These are phyloP conservation scores for Nysson spinosus DNA, from an alignment of 2,888 invertebrate species.

Conservation along the genomic window DNA sequence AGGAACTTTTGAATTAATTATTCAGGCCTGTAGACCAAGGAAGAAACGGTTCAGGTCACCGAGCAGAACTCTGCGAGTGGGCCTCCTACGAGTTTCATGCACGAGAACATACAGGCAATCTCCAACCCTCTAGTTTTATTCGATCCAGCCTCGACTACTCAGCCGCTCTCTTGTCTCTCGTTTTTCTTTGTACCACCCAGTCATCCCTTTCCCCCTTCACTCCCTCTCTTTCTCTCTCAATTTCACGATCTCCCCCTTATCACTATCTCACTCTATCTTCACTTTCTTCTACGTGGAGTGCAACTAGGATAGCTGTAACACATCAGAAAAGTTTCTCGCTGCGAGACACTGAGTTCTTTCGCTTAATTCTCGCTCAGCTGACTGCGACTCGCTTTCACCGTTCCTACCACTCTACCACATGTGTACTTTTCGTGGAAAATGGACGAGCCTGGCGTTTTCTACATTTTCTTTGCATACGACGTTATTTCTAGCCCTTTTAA, in stretches of 20 bases:
- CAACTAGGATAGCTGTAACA: constrained; percentile 54
- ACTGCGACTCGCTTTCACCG: constrained; percentile 51
- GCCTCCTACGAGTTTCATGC: too few relatives aligned
- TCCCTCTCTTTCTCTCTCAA: background rate
- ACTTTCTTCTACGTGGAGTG: constrained; percentile 40
- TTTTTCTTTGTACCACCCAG: too few relatives aligned
- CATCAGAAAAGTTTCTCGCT: constrained; percentile 47
- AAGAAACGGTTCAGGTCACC: constrained; percentile 9
- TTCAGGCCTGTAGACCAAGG: constrained; percentile 20
- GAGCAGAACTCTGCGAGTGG: background rate
- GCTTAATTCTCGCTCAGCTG: constrained; percentile 55
- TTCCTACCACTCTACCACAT: constrained; percentile 22
- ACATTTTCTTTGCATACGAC: too few relatives aligned
- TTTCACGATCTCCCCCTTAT: constrained; percentile 20
- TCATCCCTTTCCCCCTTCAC: background rate
- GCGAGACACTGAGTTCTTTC: constrained; percentile 44
- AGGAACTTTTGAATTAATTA: constrained; percentile 39
- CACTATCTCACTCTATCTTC: constrained; percentile 35
- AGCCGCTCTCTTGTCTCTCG: background rate
- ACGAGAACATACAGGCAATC: too few relatives aligned
- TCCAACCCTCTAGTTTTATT: background rate
- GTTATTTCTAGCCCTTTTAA: too few relatives aligned
- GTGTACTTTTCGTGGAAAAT: constrained; percentile 10
- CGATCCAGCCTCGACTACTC: background rate
- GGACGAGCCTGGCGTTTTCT: too few relatives aligned